Evolutionary conservation across 2,888 invertebrate genomes (phyloP).

Genomic region (Drosophila mulleri): DNA sequence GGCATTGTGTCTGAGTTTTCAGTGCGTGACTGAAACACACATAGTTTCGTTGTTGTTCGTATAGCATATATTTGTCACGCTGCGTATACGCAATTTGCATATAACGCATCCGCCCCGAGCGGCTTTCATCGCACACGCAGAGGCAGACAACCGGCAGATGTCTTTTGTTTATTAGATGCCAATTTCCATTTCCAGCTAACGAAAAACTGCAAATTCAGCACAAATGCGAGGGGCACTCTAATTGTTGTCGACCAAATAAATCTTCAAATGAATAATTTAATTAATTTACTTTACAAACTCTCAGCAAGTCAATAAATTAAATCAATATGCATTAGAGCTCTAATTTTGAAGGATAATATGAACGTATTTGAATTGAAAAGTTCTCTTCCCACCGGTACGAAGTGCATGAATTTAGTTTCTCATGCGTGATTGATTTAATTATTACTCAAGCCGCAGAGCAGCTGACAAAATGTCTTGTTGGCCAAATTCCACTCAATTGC

Average conservation of each 20-base stretch:
- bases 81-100: slow-evolving; percentile 70
- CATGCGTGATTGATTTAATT: slow-evolving; percentile 52
- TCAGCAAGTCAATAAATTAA: neutral
- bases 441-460: slow-evolving; percentile 46
- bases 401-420: slow-evolving; percentile 6
- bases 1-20: slow-evolving; percentile 57
- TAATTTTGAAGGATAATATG: neutral
- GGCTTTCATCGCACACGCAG: slow-evolving; percentile 43
- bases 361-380: neutral
- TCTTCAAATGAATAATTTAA: neutral
- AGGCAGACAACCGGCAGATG: slow-evolving; percentile 33
- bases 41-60: slow-evolving; percentile 38
- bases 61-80: slow-evolving; percentile 35
- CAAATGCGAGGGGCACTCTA: slow-evolving; percentile 23
- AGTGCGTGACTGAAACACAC: slow-evolving; percentile 58
- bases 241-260: neutral
- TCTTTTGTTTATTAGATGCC: slow-evolving; percentile 62
- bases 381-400: neutral
- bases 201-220: slow-evolving; percentile 47
- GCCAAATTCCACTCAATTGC: slow-evolving; percentile 49
- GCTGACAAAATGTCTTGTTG: slow-evolving; percentile 46
- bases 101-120: slow-evolving; percentile 45
- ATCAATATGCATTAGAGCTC: neutral
- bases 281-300: too few relatives aligned
- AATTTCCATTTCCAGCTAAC: slow-evolving; percentile 46